Evolutionary conservation across 1,140 invertebrate species (phyloP), one percentile per base, ranked within the genome.

Genomic region (Hycleus cichorii): DNA sequence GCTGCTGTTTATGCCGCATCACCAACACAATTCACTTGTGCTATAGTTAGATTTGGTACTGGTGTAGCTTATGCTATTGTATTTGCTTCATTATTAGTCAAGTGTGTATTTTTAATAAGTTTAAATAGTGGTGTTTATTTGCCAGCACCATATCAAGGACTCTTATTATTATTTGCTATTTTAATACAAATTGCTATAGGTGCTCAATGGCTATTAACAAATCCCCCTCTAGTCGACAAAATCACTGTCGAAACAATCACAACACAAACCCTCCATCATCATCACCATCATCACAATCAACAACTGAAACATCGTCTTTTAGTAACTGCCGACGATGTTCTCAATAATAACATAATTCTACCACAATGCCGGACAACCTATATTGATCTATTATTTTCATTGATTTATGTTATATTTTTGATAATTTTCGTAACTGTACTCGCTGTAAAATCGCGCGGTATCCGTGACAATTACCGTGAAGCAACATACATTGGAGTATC

Each of bases 401-500:
- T 95, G 62, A 79, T 88, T 69, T 93, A 94, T 76, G 83, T 89
- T 25, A 83, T 89, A 52, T 86, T 91, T 69, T 76, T 97, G 10
- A 86, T 95, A 26, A 72, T 91, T 8, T 85, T 93, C 27, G 92
- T 95, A 12, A 87, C 86, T 26, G 81, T 90, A 44, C 75, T 96
- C 49, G 89, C 93, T 4, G 78, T 95, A 38, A 84, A 90, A 66
- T 90, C 89, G 9, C 82, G 90, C 18, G 87, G 90, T 18, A 91
- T 95, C 18, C 83, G 90, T n/a, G 92, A 95, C 69, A 95, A 96
- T 73, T 92, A 95, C 70, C 79, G 93, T 0, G 93, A 96, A 75
- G 88, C 92, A 2, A 82, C 84, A 4, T 95, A 93, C 72, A 95
- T 96, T 53, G 91, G 90, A 0, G 79, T 93, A 40, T 88, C 91